A percentile compares a stretch with the other conserved stretches of the same genome.
Conservation (phyloP, 2,888 invertebrate species). For the Chrysotoxum bicinctum region DNA sequence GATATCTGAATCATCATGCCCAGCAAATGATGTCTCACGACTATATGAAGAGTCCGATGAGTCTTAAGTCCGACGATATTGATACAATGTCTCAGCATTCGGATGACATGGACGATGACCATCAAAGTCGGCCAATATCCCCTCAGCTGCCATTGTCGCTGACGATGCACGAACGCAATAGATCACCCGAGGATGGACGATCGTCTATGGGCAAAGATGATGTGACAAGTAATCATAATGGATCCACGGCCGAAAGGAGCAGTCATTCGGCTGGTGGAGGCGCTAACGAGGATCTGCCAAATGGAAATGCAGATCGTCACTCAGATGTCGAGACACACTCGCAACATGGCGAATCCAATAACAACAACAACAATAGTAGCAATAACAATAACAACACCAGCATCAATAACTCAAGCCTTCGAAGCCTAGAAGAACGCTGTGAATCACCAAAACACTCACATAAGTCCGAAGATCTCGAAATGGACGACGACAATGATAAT, state of each 20-base stretch:
- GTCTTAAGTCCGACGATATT: conserved; percentile 85
- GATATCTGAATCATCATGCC: conserved; percentile 79
- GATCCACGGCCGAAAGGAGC: conserved; percentile 74
- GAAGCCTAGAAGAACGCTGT: conserved; percentile 81
- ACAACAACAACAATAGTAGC: conserved; percentile 69
- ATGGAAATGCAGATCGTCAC: conserved; percentile 62
- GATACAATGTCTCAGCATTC: conserved; percentile 86
- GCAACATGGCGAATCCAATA: conserved; percentile 59
- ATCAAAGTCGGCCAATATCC: conserved; percentile 86
- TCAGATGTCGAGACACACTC: conserved; percentile 64
- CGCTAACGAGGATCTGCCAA: conserved; percentile 48
- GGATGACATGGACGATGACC: conserved; percentile 86
- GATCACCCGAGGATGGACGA: conserved; percentile 76
- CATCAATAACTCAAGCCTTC: conserved; percentile 74
- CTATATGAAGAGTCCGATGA: conserved; percentile 86
- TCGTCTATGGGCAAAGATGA: conserved; percentile 73
- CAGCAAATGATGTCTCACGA: conserved; percentile 84
- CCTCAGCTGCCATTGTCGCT: conserved; percentile 88
- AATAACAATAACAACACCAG: conserved; percentile 74
- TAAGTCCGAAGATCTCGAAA: conserved; percentile 78
- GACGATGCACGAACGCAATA: conserved; percentile 83
- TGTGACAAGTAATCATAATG: conserved; percentile 74
- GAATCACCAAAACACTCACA: conserved; percentile 75
- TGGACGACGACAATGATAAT: conserved; percentile 75
- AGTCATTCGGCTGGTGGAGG: conserved; percentile 26